Percentiles rank a stretch among this genome's conserved stretches.
phyloP scores from a whole-genome alignment of 1,140 invertebrate genomes.

The Galendromus occidentalis region DNA sequence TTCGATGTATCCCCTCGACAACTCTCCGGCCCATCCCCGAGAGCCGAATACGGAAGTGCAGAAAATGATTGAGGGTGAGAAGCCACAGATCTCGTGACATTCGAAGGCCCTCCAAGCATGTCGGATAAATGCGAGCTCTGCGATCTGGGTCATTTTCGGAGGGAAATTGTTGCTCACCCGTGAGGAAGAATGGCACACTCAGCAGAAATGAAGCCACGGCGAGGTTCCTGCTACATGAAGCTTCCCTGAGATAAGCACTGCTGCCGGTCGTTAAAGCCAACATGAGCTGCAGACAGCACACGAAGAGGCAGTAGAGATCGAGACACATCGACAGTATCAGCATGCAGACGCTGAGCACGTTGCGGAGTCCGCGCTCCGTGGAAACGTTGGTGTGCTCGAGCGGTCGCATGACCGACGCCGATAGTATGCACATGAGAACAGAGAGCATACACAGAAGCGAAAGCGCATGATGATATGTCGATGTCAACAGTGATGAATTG shows the following conservation, averaged over 20 bases:
- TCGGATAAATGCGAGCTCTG: no score
- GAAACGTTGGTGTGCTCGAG: neutral
- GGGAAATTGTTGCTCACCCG: no score
- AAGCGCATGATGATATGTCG: neutral
- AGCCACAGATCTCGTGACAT: no score
- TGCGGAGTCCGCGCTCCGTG: conserved; percentile 7
- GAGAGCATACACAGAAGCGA: neutral
- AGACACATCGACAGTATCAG: conserved; percentile 1
- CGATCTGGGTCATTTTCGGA: no score
- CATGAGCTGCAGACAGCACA: conserved; percentile 8
- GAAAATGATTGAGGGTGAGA: no score
- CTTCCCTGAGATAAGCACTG: neutral
- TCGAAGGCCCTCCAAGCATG: no score
- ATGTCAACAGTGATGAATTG: conserved; percentile 6
- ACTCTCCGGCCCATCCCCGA: no score
- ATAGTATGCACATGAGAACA: neutral
- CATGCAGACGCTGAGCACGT: conserved; percentile 4
- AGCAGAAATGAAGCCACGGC: conserved; percentile 9
- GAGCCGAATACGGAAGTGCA: no score
- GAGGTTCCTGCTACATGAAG: conserved; percentile 8
- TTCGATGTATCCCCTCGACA: no score
- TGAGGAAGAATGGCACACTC: conserved; percentile 8
- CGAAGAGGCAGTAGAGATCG: conserved; percentile 7
- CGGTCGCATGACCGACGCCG: neutral
- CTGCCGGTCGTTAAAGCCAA: neutral